phyloP scores from a whole-genome alignment of 2,888 invertebrate genomes.

The Megalurothrips usitatus region DNA sequence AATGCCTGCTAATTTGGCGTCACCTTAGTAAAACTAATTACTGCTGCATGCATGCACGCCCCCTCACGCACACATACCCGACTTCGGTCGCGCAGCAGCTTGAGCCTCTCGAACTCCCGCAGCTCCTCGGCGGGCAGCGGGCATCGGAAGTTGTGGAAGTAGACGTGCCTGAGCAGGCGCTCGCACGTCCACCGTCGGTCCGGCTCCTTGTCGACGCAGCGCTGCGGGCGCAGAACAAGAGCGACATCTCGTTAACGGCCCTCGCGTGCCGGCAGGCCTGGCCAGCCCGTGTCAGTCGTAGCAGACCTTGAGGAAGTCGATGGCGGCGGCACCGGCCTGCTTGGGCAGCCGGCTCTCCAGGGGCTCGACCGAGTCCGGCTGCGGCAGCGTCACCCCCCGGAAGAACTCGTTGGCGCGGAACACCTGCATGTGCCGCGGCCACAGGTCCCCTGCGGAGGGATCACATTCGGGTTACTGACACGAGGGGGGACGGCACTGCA shows the following conservation, averaged over 20 bases:
- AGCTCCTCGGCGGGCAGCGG: slow-evolving; percentile 69
- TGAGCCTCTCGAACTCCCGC: slow-evolving; percentile 58
- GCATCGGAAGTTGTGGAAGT: slow-evolving; percentile 85
- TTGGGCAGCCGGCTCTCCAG: slow-evolving; percentile 82
- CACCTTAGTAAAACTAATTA: background rate
- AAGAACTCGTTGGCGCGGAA: slow-evolving; percentile 95
- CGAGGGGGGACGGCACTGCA: no score
- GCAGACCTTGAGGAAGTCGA: slow-evolving; percentile 87
- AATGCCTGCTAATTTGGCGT: background rate
- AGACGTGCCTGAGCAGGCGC: slow-evolving; percentile 80
- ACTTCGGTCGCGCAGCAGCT: slow-evolving; percentile 56
- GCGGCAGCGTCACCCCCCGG: slow-evolving; percentile 86
- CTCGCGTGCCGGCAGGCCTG: no score
- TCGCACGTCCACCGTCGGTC: slow-evolving; percentile 86
- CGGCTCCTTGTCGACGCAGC: slow-evolving; percentile 94
- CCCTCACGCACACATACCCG: slow-evolving; percentile 49
- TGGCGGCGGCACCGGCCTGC: slow-evolving; percentile 60
- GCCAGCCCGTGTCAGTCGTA: no score
- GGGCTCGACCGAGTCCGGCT: slow-evolving; percentile 79
- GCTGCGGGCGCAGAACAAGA: slow-evolving; percentile 54
- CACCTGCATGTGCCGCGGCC: slow-evolving; percentile 91
- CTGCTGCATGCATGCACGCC: no score
- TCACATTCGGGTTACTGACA: no score
- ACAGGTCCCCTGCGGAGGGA: slow-evolving; percentile 67
- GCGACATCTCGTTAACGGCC: slow-evolving; percentile 35